phyloP scores from a whole-genome alignment of 2,888 invertebrate species.

The Hololepta plana region DNA sequence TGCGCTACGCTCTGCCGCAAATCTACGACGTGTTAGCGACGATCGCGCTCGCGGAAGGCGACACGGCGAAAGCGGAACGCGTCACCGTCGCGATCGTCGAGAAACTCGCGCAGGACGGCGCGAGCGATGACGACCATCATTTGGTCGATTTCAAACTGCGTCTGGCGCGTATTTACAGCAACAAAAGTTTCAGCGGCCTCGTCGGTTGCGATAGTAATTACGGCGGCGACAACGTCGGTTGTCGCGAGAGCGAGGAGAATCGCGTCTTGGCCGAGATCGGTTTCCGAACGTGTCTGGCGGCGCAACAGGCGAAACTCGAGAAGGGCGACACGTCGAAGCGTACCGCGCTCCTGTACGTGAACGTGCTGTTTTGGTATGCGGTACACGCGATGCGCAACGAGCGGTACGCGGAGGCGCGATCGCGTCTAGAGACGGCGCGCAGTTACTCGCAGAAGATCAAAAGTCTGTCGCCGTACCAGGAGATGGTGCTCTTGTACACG shows the following conservation, averaged over 20 bases:
- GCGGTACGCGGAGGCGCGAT: slow-evolving; percentile 19
- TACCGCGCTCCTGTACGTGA: slow-evolving; percentile 26
- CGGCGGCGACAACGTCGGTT: too few species aligned
- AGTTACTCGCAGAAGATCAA: slow-evolving; percentile 24
- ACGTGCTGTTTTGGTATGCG: slow-evolving; percentile 29
- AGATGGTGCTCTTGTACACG: slow-evolving; percentile 29
- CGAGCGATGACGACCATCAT: slow-evolving; percentile 22
- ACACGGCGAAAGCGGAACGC: slow-evolving; percentile 24
- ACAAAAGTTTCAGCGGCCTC: too few species aligned
- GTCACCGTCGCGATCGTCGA: slow-evolving; percentile 25
- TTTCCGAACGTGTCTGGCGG: slow-evolving; percentile 24
- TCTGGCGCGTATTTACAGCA: slow-evolving; percentile 26
- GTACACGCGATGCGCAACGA: slow-evolving; percentile 23
- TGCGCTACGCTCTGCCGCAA: slow-evolving; percentile 22
- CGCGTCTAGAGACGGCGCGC: slow-evolving; percentile 23
- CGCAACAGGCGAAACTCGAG: slow-evolving; percentile 23
- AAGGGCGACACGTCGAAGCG: slow-evolving; percentile 23
- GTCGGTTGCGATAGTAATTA: too few species aligned
- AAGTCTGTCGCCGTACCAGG: slow-evolving; percentile 25
- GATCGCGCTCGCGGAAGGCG: slow-evolving; percentile 24
- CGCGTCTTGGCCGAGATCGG: slow-evolving; percentile 25
- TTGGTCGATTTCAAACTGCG: slow-evolving; percentile 24
- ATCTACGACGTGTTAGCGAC: slow-evolving; percentile 28
- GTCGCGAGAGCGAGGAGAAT: slow-evolving; percentile 7
- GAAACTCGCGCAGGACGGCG: slow-evolving; percentile 22